Evolutionary conservation across 2,113 vertebrate species (phyloP).

Genomic region (Microtus montanus): DNA sequence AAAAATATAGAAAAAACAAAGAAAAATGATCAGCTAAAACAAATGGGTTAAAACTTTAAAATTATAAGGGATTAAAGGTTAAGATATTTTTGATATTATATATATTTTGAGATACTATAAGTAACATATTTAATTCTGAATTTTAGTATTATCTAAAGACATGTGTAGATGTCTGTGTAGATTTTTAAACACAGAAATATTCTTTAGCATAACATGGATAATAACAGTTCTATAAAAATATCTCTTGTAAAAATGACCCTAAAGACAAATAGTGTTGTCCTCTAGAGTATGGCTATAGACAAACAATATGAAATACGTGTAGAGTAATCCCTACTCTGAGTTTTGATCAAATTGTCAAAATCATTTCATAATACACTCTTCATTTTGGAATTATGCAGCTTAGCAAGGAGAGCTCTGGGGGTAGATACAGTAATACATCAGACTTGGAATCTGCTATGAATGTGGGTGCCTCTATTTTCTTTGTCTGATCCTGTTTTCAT

Average conservation of each 20-base stretch:
- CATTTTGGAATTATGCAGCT: neutral
- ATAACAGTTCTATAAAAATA: neutral
- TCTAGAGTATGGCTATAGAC: neutral
- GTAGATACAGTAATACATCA: neutral
- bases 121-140: neutral
- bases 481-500: neutral
- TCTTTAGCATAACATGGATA: conserved; percentile 2
- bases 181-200: conserved; percentile 18
- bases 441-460: neutral
- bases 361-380: neutral
- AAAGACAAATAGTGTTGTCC: neutral
- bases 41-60: conserved; percentile 11
- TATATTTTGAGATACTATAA: conserved; percentile 5
- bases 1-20: neutral
- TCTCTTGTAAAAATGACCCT: neutral
- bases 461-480: neutral
- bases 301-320: neutral
- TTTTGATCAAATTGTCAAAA: neutral
- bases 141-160: conserved; percentile 49
- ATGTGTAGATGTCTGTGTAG: neutral
- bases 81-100: neutral
- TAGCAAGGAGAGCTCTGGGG: neutral
- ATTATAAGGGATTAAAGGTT: conserved; percentile 9
- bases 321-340: neutral
- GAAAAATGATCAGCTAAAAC: conserved; percentile 46